Percentiles rank a stretch among this genome's conserved stretches.
These are phyloP conservation scores for Spodoptera picta DNA, from an alignment of 2,888 invertebrate genomes.

Conservation along the genomic window DNA sequence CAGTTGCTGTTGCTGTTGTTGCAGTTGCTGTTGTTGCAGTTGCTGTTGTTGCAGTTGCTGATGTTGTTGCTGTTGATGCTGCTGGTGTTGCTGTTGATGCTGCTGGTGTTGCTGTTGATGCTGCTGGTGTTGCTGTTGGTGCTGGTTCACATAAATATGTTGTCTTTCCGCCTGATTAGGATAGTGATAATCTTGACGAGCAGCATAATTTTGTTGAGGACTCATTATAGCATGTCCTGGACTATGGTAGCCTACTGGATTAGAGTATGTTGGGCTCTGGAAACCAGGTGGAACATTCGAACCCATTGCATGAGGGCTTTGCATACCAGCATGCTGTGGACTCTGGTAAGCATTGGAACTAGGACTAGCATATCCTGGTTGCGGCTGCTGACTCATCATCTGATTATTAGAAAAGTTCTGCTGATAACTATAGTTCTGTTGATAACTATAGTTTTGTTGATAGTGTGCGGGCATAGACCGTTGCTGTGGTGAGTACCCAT, in stretches of 20 bases:
- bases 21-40: slow-evolving; percentile 59
- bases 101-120: slow-evolving; percentile 62
- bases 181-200: slow-evolving; percentile 80
- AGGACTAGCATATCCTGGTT: slow-evolving; percentile 77
- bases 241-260: slow-evolving; percentile 80
- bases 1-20: slow-evolving; percentile 53
- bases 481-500: slow-evolving; percentile 82
- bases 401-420: slow-evolving; percentile 78
- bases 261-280: slow-evolving; percentile 81
- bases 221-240: slow-evolving; percentile 82
- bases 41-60: slow-evolving; percentile 66
- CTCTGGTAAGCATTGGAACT: slow-evolving; percentile 79
- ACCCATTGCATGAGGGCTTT: slow-evolving; percentile 79
- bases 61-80: slow-evolving; percentile 64
- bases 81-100: slow-evolving; percentile 66
- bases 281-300: slow-evolving; percentile 78
- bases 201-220: slow-evolving; percentile 76
- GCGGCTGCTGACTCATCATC: slow-evolving; percentile 74
- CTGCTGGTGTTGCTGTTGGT: slow-evolving; percentile 61
- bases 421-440: slow-evolving; percentile 79
- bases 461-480: slow-evolving; percentile 77
- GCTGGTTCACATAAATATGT: slow-evolving; percentile 77
- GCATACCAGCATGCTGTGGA: slow-evolving; percentile 81
- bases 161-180: slow-evolving; percentile 78
- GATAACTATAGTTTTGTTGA: slow-evolving; percentile 80